Conservation (phyloP, 2,888 invertebrate genomes). For the Pristionchus fissidentatus region DNA sequence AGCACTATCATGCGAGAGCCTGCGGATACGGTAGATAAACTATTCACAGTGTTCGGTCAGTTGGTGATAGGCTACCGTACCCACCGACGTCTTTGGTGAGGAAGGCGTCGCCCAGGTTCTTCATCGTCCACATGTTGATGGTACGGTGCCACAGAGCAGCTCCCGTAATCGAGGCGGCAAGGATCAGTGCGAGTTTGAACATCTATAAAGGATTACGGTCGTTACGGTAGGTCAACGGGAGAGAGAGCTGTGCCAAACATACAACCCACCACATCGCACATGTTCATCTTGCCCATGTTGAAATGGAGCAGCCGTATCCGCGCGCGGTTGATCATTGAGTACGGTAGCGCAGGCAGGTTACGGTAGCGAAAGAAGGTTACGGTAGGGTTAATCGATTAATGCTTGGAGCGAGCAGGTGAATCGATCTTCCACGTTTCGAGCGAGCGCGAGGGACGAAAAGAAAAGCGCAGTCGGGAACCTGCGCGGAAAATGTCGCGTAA, state of each 20-base stretch:
- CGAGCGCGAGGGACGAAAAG: not conserved
- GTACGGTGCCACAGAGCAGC: conserved; percentile 68
- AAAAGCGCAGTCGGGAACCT: not conserved
- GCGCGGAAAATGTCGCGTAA: not conserved
- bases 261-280: conserved; percentile 44
- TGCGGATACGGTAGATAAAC: conserved; percentile 43
- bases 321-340: not conserved
- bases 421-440: not conserved
- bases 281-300: conserved; percentile 43
- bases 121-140: conserved; percentile 74
- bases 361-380: not conserved
- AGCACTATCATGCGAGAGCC: conserved; percentile 68
- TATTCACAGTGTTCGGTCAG: conserved; percentile 23
- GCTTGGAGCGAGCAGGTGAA: not conserved
- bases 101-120: conserved; percentile 73
- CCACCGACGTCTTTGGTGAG: conserved; percentile 67
- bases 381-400: not conserved
- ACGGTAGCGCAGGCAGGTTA: not conserved
- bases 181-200: conserved; percentile 60
- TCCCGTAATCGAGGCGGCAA: conserved; percentile 62
- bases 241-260: not conserved
- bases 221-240: not conserved
- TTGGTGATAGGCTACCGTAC: not conserved
- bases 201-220: not conserved
- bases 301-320: not conserved